Base-by-base conservation (phyloP, 2,797 vertebrate genomes). In the Periophthalmus magnuspinnatus region DNA sequence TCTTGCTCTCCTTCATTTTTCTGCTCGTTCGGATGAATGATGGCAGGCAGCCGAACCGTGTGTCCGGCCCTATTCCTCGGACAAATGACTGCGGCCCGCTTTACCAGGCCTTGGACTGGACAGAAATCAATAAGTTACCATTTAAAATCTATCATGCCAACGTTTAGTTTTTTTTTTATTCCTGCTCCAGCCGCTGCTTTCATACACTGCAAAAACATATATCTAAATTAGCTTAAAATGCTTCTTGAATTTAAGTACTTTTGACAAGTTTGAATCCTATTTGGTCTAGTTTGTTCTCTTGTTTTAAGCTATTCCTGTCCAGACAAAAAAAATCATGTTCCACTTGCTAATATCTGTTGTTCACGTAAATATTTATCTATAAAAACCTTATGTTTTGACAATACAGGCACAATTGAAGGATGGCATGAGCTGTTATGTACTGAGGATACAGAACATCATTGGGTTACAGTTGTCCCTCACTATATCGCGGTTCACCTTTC, bases 81-180 rank as follows among this genome's bases (percentile, higher is more conserved):
- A 90, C 80, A 90, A 91, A 91, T 90, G 82, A 86, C 76, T 45
- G 76, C 47, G 68, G 87, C 81, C 84, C 2, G 78, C 87, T 83
- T 54, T 66, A 65, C 82, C 85, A 72, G 87, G 77, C 90, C 90
- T 90, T 88, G 88, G 84, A 69, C 85, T 54, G 75, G 87, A 85
- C 95, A 95, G 94, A 95, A 95, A 97, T 97, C 96, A 95, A 97
- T 97, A 97, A 94, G 96, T 96, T 95, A 96, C 95, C 94, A 96
- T 90, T 97, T 97, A 95, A 95, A 96, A 96, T 96, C 95, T 95
- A 96, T 97, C 95, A 97, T 91, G 93, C 70, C 60, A 76, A 71
- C 81, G 82, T 85, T 89, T 22, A 28, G 28, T 28, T 10, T 58
- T 13, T 57, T 88, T 68, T 78, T 67, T 52, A 77, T 3, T 36